Evolutionary conservation across 2,113 vertebrate species (phyloP).

Genomic region (Gracilinanus agilis): DNA sequence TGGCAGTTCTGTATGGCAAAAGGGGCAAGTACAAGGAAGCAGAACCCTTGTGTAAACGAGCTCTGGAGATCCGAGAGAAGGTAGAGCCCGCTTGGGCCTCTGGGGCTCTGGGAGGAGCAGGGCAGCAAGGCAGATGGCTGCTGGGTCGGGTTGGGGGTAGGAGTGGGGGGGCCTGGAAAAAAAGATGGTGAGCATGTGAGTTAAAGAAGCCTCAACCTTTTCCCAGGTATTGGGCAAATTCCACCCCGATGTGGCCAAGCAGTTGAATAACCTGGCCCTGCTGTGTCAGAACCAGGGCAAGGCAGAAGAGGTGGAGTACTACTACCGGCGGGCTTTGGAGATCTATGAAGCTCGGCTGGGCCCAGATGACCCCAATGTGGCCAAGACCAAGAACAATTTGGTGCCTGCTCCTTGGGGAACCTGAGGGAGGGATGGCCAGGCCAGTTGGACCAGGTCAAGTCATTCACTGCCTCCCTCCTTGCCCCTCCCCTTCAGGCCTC

Average conservation of each 20-base stretch:
- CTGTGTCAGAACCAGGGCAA: conserved; percentile 85
- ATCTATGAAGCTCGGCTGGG: conserved; percentile 81
- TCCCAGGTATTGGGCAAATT: conserved; percentile 81
- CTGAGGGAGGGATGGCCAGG: background rate
- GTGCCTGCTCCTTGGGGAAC: conserved; percentile 38
- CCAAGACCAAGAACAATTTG: conserved; percentile 93
- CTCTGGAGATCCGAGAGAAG: conserved; percentile 94
- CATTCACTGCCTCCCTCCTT: conserved; percentile 11
- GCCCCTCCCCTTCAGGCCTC: conserved; percentile 85
- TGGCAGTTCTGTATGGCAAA: conserved; percentile 93
- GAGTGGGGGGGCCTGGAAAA: background rate
- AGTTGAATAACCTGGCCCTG: conserved; percentile 83
- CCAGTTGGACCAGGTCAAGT: conserved; percentile 58
- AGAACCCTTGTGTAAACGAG: conserved; percentile 92
- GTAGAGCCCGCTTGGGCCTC: conserved; percentile 58
- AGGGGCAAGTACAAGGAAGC: conserved; percentile 94
- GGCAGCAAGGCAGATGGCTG: background rate
- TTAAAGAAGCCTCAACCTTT: background rate
- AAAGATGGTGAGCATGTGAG: background rate
- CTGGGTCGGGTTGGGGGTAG: background rate
- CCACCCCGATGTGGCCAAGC: conserved; percentile 83
- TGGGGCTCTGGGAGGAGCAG: background rate
- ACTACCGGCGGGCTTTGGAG: conserved; percentile 81
- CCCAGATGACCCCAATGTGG: conserved; percentile 85
- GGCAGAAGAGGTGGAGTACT: conserved; percentile 82